Percentiles rank a stretch among this genome's conserved stretches.
Conservation (phyloP, 1,140 invertebrate species). For the Holcopasites calliopsidis region DNA sequence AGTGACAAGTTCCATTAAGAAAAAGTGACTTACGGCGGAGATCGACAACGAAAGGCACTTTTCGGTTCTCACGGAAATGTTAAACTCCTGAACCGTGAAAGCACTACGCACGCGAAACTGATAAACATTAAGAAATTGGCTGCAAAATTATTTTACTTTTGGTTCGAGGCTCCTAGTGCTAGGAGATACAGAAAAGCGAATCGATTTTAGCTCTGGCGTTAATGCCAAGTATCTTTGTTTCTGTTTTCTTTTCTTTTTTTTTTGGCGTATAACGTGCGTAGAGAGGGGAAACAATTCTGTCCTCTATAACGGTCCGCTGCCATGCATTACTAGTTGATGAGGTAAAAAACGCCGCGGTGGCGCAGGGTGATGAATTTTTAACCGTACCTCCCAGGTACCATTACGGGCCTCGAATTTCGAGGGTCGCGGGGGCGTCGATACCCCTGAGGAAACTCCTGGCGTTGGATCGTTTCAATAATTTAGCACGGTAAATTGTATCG, state of each 20-base stretch:
- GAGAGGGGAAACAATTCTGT: constrained; percentile 42
- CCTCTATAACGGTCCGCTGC: constrained; percentile 50
- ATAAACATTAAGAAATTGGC: no score
- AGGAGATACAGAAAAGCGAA: no score
- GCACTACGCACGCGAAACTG: constrained; percentile 40
- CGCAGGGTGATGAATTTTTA: constrained; percentile 72
- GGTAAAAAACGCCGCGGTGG: constrained; percentile 74
- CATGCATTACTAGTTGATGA: constrained; percentile 73
- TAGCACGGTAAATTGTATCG: constrained; percentile 75
- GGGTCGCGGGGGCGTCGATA: constrained; percentile 74
- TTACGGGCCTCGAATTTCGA: constrained; percentile 62
- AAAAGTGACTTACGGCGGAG: constrained; percentile 71
- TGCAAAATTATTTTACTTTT: no score
- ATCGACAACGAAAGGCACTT: constrained; percentile 72
- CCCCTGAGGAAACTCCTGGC: constrained; percentile 61
- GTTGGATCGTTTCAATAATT: constrained; percentile 75
- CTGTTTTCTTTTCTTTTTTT: background rate
- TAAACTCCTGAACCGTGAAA: constrained; percentile 36
- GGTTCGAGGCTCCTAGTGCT: no score
- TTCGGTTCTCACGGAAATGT: constrained; percentile 41
- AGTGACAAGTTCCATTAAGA: constrained; percentile 71
- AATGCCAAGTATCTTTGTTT: no score
- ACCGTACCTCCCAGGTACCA: constrained; percentile 51
- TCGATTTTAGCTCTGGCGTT: no score
- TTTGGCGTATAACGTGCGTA: constrained; percentile 6